Conservation (phyloP, 1,140 invertebrate species). For the Scaptomyza graminum region DNA sequence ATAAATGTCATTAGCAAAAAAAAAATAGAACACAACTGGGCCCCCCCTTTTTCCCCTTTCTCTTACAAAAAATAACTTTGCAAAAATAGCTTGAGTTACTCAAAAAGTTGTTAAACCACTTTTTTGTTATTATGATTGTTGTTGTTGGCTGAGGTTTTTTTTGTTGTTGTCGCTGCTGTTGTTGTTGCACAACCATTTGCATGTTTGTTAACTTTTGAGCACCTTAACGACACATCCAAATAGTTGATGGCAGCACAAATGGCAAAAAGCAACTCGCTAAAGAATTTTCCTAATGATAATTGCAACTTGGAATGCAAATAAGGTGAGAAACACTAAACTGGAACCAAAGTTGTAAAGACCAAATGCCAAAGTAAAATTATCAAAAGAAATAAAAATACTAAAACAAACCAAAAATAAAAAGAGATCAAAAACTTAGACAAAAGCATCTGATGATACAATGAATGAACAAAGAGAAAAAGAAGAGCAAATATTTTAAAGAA, state of each 20-base stretch:
- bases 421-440: too few species aligned
- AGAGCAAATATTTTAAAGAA: too few species aligned
- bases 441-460: too few species aligned
- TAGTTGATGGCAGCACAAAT: neutral
- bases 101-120: constrained; percentile 23
- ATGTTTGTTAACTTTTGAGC: constrained; percentile 6
- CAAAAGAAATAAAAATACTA: too few species aligned
- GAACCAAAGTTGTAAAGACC: neutral
- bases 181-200: constrained; percentile 2
- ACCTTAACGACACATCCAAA: constrained; percentile 5
- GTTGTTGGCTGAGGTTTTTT: constrained; percentile 2
- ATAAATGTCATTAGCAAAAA: constrained; percentile 37
- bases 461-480: too few species aligned
- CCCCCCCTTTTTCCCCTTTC: too few species aligned
- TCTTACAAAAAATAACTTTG: constrained; percentile 3
- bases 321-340: neutral
- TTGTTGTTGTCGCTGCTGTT: neutral
- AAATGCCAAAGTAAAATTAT: neutral
- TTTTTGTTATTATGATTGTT: neutral
- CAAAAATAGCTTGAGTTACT: constrained; percentile 13
- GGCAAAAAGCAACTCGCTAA: neutral
- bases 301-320: neutral
- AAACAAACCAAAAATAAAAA: too few species aligned
- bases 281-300: constrained; percentile 1
- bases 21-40: neutral